Conservation (phyloP, 2,888 invertebrate genomes). For the Dryomyza anilis region DNA sequence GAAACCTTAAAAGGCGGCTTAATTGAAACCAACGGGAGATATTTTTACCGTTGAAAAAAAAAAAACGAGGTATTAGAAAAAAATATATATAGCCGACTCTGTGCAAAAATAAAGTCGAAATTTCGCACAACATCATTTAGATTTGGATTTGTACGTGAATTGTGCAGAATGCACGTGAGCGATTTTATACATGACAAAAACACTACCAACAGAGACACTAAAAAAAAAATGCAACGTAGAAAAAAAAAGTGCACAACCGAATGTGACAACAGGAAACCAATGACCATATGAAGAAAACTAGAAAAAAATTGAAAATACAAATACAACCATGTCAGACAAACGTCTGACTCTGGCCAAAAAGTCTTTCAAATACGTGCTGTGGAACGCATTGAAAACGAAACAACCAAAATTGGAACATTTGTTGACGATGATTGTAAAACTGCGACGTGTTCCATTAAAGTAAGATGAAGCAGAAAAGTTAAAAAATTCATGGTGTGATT, state of each 20-base stretch:
- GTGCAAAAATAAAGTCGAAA: not conserved
- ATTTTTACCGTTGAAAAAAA: too few relatives aligned
- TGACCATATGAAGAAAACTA: constrained; percentile 10
- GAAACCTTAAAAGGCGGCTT: too few relatives aligned
- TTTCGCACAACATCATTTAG: constrained; percentile 17
- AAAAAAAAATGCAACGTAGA: not conserved
- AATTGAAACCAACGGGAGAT: not conserved
- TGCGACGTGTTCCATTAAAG: not conserved
- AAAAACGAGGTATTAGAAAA: not conserved
- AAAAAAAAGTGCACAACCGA: constrained; percentile 34
- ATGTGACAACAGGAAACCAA: not conserved
- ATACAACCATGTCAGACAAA: not conserved
- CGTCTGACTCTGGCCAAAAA: not conserved
- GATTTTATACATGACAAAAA: constrained; percentile 43
- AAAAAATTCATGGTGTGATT: too few relatives aligned
- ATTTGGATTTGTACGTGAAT: constrained; percentile 17
- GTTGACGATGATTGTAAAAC: not conserved
- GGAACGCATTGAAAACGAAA: not conserved
- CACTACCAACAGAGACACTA: constrained; percentile 21
- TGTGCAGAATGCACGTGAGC: constrained; percentile 18
- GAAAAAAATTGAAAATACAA: not conserved
- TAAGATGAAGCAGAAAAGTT: too few relatives aligned
- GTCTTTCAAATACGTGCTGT: not conserved
- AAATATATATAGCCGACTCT: too few relatives aligned
- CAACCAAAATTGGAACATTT: not conserved